Percentiles rank a stretch among this genome's conserved stretches.
Evolutionary conservation across 2,113 vertebrate species (phyloP).

Genomic region (Lagopus muta): DNA sequence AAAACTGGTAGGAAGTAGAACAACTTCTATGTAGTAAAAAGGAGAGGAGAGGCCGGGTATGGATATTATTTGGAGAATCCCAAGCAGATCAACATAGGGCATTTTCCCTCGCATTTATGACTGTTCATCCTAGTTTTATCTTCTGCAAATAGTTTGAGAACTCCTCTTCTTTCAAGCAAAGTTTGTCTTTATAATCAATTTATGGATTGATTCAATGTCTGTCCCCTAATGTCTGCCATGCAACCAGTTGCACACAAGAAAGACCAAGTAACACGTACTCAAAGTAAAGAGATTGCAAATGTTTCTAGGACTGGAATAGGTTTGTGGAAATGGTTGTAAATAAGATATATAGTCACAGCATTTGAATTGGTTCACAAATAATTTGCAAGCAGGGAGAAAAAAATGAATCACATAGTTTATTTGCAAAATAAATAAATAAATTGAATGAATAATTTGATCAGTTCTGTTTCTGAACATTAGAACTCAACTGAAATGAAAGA

Average conservation of each 20-base stretch:
- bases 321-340: not conserved
- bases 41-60: not conserved
- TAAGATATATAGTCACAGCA: not conserved
- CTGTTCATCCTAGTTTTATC: not conserved
- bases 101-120: not conserved
- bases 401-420: not conserved
- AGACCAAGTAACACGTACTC: not conserved
- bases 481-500: constrained; percentile 21
- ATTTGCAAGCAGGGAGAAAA: not conserved
- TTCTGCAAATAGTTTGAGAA: not conserved
- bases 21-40: not conserved
- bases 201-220: not conserved
- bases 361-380: not conserved
- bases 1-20: not conserved
- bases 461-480: not conserved
- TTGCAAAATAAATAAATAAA: constrained; percentile 13
- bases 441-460: not conserved
- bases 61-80: not conserved
- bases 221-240: not conserved
- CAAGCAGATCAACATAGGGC: not conserved
- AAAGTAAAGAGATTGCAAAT: not conserved
- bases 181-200: not conserved
- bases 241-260: not conserved
- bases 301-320: not conserved
- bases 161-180: not conserved